A percentile compares a stretch with the other conserved stretches of the same genome.
phyloP scores from a whole-genome alignment of 2,797 vertebrate species.

The Paedocypris micromegethes region DNA sequence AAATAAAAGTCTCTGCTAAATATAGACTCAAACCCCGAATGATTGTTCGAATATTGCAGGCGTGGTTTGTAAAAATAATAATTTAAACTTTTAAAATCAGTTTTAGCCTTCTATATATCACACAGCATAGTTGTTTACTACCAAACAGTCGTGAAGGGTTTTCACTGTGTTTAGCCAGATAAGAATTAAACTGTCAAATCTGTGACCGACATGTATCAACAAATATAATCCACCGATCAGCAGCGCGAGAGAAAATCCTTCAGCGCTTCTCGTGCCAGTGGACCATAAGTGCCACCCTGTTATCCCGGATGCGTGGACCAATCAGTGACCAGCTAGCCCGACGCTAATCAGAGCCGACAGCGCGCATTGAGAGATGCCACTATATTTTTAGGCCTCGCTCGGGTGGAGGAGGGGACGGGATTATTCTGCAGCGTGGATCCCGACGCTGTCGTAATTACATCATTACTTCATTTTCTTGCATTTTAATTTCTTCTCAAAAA shows the following conservation, averaged over 20 bases:
- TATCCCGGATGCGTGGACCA: slow-evolving; percentile 33
- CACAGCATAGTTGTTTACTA: too few relatives aligned
- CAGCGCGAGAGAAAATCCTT: background rate
- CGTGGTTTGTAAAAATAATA: too few relatives aligned
- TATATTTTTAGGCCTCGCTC: slow-evolving; percentile 22
- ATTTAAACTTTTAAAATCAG: too few relatives aligned
- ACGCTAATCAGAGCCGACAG: slow-evolving; percentile 39
- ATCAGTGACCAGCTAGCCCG: slow-evolving; percentile 36
- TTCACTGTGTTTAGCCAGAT: too few relatives aligned
- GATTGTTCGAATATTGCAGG: too few relatives aligned
- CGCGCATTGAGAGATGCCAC: slow-evolving; percentile 13
- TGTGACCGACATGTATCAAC: background rate
- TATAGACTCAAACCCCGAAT: too few relatives aligned
- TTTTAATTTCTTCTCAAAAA: background rate
- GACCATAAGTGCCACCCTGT: slow-evolving; percentile 14
- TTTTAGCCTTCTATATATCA: too few relatives aligned
- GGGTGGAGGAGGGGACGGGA: slow-evolving; percentile 3
- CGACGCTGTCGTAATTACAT: background rate
- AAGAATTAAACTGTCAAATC: too few relatives aligned
- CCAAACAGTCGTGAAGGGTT: too few relatives aligned
- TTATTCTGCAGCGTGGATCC: slow-evolving; percentile 2
- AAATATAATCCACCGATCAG: too few relatives aligned
- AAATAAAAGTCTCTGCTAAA: too few relatives aligned
- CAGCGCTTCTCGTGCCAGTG: background rate
- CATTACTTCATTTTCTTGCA: background rate